Percentiles rank a stretch among this genome's conserved stretches.
These are phyloP conservation scores for Cathartes aura DNA, from an alignment of 2,113 vertebrate species.

Conservation along the genomic window DNA sequence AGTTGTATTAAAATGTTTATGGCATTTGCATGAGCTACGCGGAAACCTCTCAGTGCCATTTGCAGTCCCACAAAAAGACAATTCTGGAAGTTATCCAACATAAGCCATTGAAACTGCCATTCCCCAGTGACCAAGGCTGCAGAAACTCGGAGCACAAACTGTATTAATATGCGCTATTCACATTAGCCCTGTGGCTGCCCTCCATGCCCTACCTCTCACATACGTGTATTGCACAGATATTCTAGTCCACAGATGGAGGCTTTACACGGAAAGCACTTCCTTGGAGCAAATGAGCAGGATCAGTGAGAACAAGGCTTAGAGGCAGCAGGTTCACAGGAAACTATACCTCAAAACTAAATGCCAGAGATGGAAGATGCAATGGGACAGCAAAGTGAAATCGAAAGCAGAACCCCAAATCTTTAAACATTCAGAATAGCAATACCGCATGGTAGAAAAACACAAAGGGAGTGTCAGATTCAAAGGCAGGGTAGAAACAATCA, in stretches of 20 bases:
- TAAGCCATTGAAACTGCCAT: neutral
- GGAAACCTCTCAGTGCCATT: neutral
- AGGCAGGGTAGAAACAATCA: neutral
- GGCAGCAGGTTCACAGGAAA: neutral
- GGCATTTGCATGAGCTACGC: neutral
- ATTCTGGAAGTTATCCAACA: neutral
- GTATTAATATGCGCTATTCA: neutral
- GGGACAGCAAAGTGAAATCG: neutral
- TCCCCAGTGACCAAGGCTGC: neutral
- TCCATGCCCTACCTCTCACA: neutral
- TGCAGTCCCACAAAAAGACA: neutral
- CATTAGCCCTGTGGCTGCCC: neutral
- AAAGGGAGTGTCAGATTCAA: neutral
- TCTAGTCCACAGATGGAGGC: neutral
- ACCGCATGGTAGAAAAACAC: neutral
- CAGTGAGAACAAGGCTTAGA: neutral
- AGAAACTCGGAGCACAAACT: neutral
- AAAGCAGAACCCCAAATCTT: neutral
- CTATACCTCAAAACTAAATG: neutral
- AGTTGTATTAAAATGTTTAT: neutral
- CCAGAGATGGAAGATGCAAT: neutral
- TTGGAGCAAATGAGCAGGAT: neutral
- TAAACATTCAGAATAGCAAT: neutral
- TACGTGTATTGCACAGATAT: neutral
- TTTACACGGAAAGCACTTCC: neutral